Evolutionary conservation across 1,140 invertebrate species (phyloP).

Genomic region (Latrodectus geometricus): DNA sequence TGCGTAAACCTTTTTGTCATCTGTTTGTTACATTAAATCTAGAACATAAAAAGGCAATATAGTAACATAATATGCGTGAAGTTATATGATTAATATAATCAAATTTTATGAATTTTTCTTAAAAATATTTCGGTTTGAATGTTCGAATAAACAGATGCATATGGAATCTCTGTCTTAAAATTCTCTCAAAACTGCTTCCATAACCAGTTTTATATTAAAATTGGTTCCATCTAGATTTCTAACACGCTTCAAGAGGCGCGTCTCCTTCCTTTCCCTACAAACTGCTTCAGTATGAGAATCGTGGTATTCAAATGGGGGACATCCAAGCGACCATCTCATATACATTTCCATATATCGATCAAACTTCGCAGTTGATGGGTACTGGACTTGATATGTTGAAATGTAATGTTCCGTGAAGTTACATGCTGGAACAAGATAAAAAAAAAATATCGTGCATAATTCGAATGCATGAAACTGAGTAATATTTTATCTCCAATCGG

Average conservation of each 20-base stretch:
- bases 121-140: too few species aligned
- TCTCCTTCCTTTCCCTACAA: not conserved
- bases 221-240: not conserved
- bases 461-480: not conserved
- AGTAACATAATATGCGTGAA: too few species aligned
- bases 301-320: not conserved
- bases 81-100: too few species aligned
- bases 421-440: not conserved
- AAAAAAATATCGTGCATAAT: not conserved
- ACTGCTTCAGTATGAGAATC: not conserved
- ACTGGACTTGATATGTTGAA: not conserved
- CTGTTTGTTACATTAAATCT: too few species aligned
- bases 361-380: not conserved
- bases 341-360: not conserved
- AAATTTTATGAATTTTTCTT: too few species aligned
- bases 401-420: not conserved
- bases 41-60: too few species aligned
- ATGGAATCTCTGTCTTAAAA: not conserved
- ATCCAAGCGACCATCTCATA: not conserved
- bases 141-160: too few species aligned
- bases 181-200: not conserved
- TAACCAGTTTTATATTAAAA: too few species aligned
- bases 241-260: not conserved
- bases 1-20: too few species aligned
- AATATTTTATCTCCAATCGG: not conserved